Evolutionary conservation across 2,888 invertebrate species (phyloP), one percentile per base, ranked within the genome.

Genomic region (Trichopoda pennipes): DNA sequence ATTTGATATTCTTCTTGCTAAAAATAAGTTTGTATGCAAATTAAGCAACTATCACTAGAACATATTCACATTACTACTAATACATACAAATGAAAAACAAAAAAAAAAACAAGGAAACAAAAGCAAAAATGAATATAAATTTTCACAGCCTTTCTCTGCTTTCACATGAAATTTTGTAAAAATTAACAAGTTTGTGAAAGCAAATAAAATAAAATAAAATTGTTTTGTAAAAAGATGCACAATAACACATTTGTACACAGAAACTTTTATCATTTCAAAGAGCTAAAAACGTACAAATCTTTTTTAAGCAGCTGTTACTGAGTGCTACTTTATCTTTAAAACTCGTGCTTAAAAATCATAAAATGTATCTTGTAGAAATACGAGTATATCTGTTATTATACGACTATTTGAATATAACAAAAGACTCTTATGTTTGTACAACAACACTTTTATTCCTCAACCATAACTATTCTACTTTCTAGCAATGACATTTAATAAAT

Each of bases 141-240:
- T 32, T 53, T 61, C 61, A 76, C 35, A 42, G 49, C 12, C 60
- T 28, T 28, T 28, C 28, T 28, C 10, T 47, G 23, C 63, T 21
- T 28, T 61, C 4, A 19, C 3, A 14, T 61, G 19, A 10, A 42
- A 44, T 63, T 75, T 19, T 60, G 12, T n/a, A 28, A 60, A 69
- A 60, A 69, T 55, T 76, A 69, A 69, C 53, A 76, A 61, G 35
- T 76, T 32, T 69, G 35, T 69, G 17, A 61, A 61, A 21, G 55
- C 17, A 61, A 61, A 21, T 69, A 23, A 61, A 61, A 21, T 61
- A 23, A 61, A 61, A 21, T 69, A 44, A 55, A 70, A 58, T 8
- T 63, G 21, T 55, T 4, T 35, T 68, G 32, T 55, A 55, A 60
- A 38, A 38, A n/a, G 7, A 73, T 49, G 55, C 16, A 55, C 17